Evolutionary conservation across 2,888 invertebrate genomes (phyloP).

Genomic region (Eupithecia exiguata): DNA sequence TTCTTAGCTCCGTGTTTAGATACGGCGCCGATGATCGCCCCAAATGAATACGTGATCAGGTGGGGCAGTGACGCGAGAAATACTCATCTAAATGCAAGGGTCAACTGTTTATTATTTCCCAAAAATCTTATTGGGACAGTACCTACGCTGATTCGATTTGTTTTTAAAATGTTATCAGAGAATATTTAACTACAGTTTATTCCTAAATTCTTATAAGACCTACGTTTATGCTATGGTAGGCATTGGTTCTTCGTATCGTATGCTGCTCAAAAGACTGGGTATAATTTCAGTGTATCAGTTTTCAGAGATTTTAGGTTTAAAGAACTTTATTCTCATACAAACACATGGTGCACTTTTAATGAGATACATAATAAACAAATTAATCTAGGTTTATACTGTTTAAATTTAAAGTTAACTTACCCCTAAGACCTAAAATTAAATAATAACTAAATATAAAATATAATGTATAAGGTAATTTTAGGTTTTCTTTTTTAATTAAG

Average conservation of each 20-base stretch:
- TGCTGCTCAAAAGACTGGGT: background rate
- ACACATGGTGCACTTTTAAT: too few species aligned
- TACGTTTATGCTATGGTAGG: background rate
- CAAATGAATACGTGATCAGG: constrained; percentile 77
- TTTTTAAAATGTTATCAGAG: constrained; percentile 23
- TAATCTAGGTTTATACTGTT: too few species aligned
- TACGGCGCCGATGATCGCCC: constrained; percentile 56
- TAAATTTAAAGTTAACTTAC: too few species aligned
- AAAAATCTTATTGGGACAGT: constrained; percentile 48
- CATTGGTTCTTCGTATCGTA: background rate
- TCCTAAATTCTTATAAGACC: background rate
- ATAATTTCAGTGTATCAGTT: background rate
- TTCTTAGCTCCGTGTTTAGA: constrained; percentile 44
- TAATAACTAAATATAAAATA: too few species aligned
- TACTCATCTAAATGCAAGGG: constrained; percentile 75
- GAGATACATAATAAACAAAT: too few species aligned
- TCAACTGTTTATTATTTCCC: constrained; percentile 70
- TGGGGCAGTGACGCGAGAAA: constrained; percentile 61
- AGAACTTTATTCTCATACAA: too few species aligned
- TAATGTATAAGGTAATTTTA: too few species aligned
- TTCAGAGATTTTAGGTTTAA: background rate
- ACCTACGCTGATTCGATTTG: constrained; percentile 44
- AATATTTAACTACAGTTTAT: background rate
- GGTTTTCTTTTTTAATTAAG: background rate
- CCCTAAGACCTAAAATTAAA: too few species aligned